These are phyloP conservation scores for Typhlomys cinereus DNA, from an alignment of 2,113 vertebrate genomes.

Conservation along the genomic window DNA sequence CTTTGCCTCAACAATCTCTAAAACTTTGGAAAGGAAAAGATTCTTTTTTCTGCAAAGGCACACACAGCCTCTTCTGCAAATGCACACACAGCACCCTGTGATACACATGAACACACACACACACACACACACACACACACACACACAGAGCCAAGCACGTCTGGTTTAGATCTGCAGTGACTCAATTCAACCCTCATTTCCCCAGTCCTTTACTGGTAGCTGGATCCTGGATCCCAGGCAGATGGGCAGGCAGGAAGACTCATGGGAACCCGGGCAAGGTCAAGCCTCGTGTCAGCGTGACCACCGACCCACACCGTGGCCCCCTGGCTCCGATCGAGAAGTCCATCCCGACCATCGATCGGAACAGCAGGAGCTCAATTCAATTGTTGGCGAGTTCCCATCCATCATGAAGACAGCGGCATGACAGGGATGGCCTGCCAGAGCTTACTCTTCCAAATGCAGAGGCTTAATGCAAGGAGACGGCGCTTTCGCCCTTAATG, in stretches of 20 bases:
- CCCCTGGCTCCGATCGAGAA: conserved; percentile 8
- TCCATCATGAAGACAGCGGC: conserved; percentile 64
- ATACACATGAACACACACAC: too few species aligned
- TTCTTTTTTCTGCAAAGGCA: too few species aligned
- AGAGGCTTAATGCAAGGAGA: conserved; percentile 44
- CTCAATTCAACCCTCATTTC: conserved; percentile 66
- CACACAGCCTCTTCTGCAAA: too few species aligned
- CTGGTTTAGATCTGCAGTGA: conserved; percentile 42
- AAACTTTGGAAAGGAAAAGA: not conserved
- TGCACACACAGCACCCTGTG: too few species aligned
- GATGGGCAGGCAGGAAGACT: not conserved
- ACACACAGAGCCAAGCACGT: conserved; percentile 16
- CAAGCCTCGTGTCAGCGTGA: conserved; percentile 52
- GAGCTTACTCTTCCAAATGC: conserved; percentile 33
- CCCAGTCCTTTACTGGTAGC: not conserved
- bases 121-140: too few species aligned
- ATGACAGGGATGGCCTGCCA: conserved; percentile 20
- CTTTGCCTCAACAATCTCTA: not conserved
- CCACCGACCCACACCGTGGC: conserved; percentile 55
- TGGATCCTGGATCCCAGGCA: conserved; percentile 3
- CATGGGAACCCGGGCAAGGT: conserved; percentile 38
- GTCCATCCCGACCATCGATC: conserved; percentile 52
- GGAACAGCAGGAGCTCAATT: conserved; percentile 64
- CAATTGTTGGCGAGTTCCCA: conserved; percentile 59
- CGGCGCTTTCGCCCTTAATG: conserved; percentile 39